Base-by-base conservation (phyloP, 2,888 invertebrate genomes). In the Heteromyza rotundicornis region DNA sequence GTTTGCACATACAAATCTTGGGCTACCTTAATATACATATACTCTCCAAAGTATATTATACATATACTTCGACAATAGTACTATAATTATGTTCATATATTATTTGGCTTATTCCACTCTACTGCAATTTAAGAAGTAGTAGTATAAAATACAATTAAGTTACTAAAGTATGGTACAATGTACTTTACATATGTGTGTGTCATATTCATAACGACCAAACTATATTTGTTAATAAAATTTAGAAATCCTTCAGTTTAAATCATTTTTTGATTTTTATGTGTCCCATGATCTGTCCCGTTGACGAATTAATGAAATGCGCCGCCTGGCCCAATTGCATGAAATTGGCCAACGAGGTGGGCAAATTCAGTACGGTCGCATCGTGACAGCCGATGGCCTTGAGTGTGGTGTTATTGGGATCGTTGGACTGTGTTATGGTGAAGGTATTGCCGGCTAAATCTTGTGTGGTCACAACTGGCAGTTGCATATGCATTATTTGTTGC, bases 401-500 rank as follows among this genome's bases (percentile, higher is more conserved):
- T 22, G 68, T 70, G 27, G 70, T 66, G 62, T 72, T 73, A 24
- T 64, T 66, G 1, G 70, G 68, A 59, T 69, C 68, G 23, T 61
- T 67, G 16, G 81, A 70, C 63, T 82, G 81, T 14, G 80, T 80
- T 47, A 82, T 80, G 27, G 82, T 81, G 54, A 82, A 80, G 3
- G 82, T 82, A 64, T 78, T 81, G 2, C 78, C 78, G 32, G 76
- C 76, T 32, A 81, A 60, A 65, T 79, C 78, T 62, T 78, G 78
- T 22, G 77, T 73, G 52, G 79, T 74, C 2, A 79, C 79, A 16
- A 77, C 71, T 2, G 77, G 76, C 63, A 80, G 69, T 65, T 81
- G 79, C 20, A 82, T 65, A 70, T 83, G 79, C 78, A 81, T 81
- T 52, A 81, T 80, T 72, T 82, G 84, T 2, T 75, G 74, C 16